A percentile compares a stretch with the other conserved stretches of the same genome.
Evolutionary conservation across 2,888 invertebrate genomes (phyloP).

Genomic region (Pimpla rufipes): DNA sequence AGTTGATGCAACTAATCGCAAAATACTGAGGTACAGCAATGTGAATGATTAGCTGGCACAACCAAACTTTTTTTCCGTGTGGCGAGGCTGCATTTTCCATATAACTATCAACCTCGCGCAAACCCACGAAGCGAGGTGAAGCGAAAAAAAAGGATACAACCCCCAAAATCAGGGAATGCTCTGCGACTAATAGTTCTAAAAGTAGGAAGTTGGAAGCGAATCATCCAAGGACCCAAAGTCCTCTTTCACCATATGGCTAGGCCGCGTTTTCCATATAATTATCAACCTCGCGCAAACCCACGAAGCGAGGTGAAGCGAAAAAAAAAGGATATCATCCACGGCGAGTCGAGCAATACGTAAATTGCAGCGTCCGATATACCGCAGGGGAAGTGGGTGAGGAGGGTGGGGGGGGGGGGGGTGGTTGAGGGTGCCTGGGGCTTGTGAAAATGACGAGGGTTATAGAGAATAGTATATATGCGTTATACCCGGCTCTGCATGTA

Average conservation of each 20-base stretch:
- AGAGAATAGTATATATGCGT: constrained; percentile 25
- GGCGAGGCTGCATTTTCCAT: constrained; percentile 8
- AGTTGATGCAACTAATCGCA: too few relatives aligned
- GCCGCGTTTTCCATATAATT: constrained; percentile 30
- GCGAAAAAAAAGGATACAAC: background rate
- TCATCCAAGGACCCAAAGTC: background rate
- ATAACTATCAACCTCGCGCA: constrained; percentile 27
- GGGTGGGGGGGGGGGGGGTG: constrained; percentile 37
- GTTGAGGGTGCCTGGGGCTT: constrained; percentile 49
- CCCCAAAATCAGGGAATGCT: too few relatives aligned
- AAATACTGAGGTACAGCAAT: too few relatives aligned
- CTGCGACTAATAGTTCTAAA: background rate
- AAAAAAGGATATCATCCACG: background rate
- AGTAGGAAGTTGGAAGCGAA: background rate
- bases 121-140: background rate
- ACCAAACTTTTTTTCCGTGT: too few relatives aligned
- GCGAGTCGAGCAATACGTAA: constrained; percentile 41
- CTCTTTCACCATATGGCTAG: constrained; percentile 2
- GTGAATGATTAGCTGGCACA: too few relatives aligned
- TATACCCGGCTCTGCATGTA: constrained; percentile 15
- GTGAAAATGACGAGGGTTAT: constrained; percentile 59
- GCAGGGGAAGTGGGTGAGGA: constrained; percentile 36
- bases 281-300: constrained; percentile 21
- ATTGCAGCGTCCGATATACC: constrained; percentile 60
- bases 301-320: background rate